Conservation (phyloP, 2,113 vertebrate genomes). For the Gopherus flavomarginatus region DNA sequence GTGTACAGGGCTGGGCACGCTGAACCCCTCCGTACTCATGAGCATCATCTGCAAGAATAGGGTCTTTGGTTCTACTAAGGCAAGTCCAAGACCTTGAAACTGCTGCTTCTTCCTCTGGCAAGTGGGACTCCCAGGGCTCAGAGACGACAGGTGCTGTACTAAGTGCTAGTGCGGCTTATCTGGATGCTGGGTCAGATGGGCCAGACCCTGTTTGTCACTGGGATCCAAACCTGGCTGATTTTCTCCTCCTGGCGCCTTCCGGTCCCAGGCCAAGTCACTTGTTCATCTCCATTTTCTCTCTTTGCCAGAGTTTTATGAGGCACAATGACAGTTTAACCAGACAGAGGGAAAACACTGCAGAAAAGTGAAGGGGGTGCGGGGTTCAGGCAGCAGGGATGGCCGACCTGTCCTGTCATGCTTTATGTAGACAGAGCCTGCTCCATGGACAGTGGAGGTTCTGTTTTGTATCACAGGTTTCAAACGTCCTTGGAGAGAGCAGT, state of each 20-base stretch:
- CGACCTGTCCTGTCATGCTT: rapidly evolving
- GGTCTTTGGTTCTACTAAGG: not conserved
- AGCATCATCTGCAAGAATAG: not conserved
- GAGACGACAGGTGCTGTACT: not conserved
- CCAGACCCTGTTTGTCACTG: not conserved
- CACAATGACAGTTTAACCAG: not conserved
- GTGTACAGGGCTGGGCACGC: not conserved
- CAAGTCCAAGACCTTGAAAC: not conserved
- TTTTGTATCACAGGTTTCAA: constrained; percentile 72
- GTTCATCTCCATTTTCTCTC: not conserved
- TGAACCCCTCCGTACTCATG: not conserved
- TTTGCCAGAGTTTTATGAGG: not conserved
- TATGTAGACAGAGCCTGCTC: not conserved
- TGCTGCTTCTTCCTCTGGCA: not conserved
- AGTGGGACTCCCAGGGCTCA: no score
- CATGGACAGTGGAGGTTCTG: constrained; percentile 68
- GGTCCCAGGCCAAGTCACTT: not conserved
- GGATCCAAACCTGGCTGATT: not conserved
- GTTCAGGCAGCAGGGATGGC: not conserved
- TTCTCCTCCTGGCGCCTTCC: not conserved
- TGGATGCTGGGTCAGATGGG: not conserved
- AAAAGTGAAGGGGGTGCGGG: rapidly evolving
- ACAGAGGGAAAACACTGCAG: not conserved
- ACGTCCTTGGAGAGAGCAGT: constrained; percentile 70
- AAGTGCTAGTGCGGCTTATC: not conserved